Base-by-base conservation (phyloP, 2,113 vertebrate species). In the Gorsachius goisagi region DNA sequence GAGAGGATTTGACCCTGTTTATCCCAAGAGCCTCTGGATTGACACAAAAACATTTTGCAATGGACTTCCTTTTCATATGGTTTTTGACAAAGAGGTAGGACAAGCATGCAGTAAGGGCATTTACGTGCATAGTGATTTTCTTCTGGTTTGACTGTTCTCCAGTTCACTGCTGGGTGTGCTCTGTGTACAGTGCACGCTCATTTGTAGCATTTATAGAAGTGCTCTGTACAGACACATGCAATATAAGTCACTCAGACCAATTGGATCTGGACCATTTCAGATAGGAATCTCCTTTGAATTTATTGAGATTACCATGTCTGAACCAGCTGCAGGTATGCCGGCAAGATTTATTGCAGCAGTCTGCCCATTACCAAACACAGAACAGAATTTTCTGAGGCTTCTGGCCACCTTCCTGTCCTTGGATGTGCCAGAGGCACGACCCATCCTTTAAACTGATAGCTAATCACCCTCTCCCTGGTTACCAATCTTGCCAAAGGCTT, bases 11-110 rank as follows among this genome's bases (percentile, higher is more conserved):
- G 90, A 97, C 89, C 98, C 98, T 24, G 97, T 98, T 56, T 98
- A 98, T 93, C 98, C 98, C 45, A 97, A 97, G 59, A 97, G 73
- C 23, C 98, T 98, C 32, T 98, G 98, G 96, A 96, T 98, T 59
- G 98, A 98, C 78, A 90, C 98, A 50, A 98, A 98, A 95, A 98
- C 98, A 1, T 98, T 98, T 95, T 98, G 98, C 95, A 98, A 98
- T 69, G 97, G 97, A 66, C 98, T 98, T 83, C 98, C 98, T 88
- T 98, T 98, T 67, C 98, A 98, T 78, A 95, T 98, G 92, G 98
- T 98, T 82, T 98, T 98, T 93, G 97, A 98, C 88, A 97, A 98
- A 96, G 98, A 98, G 97, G 98, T 98, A 97, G 89, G 96, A 82
- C 9, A 68, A 74, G 33, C 26, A 8, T 11, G 28, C 39, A 60